phyloP scores from a whole-genome alignment of 2,888 invertebrate species.

The Hemicrepidius hirtus region DNA sequence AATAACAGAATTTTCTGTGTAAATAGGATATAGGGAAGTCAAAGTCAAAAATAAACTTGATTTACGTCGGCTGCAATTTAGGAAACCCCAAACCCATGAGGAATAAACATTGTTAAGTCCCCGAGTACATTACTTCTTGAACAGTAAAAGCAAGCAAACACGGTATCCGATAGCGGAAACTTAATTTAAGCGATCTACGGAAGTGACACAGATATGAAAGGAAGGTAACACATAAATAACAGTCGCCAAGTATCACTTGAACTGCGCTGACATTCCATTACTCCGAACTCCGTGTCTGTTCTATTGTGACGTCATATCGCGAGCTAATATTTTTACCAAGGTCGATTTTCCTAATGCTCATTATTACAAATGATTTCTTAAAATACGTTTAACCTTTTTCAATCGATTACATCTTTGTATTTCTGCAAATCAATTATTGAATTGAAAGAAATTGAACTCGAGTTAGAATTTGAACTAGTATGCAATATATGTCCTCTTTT shows the following conservation, averaged over 20 bases:
- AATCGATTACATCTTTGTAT: background rate
- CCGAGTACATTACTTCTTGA: conserved; percentile 35
- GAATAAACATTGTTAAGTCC: conserved; percentile 30
- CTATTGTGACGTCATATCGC: conserved; percentile 43
- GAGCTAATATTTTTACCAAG: conserved; percentile 43
- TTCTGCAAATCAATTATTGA: background rate
- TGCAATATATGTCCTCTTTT: too few relatives aligned
- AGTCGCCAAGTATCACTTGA: conserved; percentile 53
- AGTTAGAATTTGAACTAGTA: too few relatives aligned
- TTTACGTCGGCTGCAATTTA: conserved; percentile 26
- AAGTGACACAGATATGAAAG: conserved; percentile 55
- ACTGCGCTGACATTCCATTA: conserved; percentile 53
- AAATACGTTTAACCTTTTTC: background rate
- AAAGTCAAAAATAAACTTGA: conserved; percentile 21
- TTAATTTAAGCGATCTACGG: conserved; percentile 53
- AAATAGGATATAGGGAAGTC: background rate
- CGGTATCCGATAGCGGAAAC: conserved; percentile 52
- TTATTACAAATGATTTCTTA: conserved; percentile 29
- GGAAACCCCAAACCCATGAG: conserved; percentile 18
- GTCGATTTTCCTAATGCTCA: conserved; percentile 31
- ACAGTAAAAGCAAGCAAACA: conserved; percentile 46
- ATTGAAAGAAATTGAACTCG: too few relatives aligned
- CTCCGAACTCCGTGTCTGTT: conserved; percentile 41
- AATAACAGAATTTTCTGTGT: conserved; percentile 6
- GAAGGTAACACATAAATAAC: conserved; percentile 55